phyloP scores from a whole-genome alignment of 2,888 invertebrate genomes.

The Philonicus albiceps region DNA sequence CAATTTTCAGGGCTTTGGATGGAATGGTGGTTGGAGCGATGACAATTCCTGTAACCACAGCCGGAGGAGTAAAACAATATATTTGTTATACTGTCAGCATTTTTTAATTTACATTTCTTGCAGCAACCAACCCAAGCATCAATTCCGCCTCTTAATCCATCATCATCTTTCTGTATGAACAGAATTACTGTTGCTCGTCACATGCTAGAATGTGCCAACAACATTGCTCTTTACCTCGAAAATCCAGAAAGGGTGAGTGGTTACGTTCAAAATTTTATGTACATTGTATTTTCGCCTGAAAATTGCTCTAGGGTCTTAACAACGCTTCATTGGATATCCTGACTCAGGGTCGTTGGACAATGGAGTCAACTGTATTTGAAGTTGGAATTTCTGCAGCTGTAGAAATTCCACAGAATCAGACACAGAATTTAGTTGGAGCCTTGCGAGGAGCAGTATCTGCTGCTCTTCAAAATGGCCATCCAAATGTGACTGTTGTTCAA shows the following conservation, averaged over 20 bases:
- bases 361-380: conserved; percentile 64
- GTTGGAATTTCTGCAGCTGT: conserved; percentile 61
- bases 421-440: conserved; percentile 60
- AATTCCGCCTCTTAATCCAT: conserved; percentile 59
- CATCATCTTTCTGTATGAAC: conserved; percentile 63
- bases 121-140: conserved; percentile 55
- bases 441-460: conserved; percentile 62
- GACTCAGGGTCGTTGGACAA: conserved; percentile 63
- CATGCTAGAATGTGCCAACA: conserved; percentile 63
- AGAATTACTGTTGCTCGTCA: conserved; percentile 63
- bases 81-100: neutral
- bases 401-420: conserved; percentile 60
- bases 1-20: conserved; percentile 59
- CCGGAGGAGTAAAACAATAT: conserved; percentile 50
- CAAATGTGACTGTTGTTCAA: conserved; percentile 61
- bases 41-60: conserved; percentile 59
- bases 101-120: neutral
- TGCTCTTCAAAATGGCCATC: conserved; percentile 59
- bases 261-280: neutral
- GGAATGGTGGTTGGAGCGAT: conserved; percentile 63
- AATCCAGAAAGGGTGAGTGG: conserved; percentile 58
- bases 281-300: neutral
- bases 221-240: conserved; percentile 62
- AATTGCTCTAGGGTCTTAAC: conserved; percentile 57
- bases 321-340: conserved; percentile 62